These are phyloP conservation scores for Lichenostomus cassidix DNA, from an alignment of 2,113 vertebrate genomes.

Conservation along the genomic window DNA sequence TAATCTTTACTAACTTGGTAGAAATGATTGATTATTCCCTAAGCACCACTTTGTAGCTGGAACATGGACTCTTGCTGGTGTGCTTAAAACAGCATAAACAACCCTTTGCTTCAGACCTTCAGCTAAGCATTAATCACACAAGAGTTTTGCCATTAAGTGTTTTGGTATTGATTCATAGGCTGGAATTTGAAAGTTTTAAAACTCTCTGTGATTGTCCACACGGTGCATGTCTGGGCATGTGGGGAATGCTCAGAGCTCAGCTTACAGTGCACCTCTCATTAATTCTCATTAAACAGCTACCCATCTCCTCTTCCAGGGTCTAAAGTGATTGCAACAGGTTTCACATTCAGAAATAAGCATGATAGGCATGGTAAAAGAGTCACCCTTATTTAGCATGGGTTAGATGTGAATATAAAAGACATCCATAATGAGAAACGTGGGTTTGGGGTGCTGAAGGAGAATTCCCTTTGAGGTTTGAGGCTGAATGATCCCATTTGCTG, in stretches of 20 bases:
- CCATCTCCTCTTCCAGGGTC: neutral
- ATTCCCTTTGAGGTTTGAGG: neutral
- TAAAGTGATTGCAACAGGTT: neutral
- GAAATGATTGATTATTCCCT: slow-evolving; percentile 31
- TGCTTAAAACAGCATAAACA: slow-evolving; percentile 20
- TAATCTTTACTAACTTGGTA: slow-evolving; percentile 28
- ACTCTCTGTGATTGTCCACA: neutral
- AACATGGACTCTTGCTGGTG: neutral
- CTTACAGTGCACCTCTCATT: neutral
- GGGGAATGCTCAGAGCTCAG: neutral
- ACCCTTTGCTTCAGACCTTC: neutral
- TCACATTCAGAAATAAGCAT: neutral
- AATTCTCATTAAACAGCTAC: slow-evolving; percentile 8
- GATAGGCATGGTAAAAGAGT: neutral
- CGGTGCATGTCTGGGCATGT: neutral
- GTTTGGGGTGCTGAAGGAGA: neutral
- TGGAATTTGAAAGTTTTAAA: slow-evolving; percentile 16
- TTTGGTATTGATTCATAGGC: slow-evolving; percentile 8
- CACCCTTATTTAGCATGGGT: neutral
- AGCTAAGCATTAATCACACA: slow-evolving; percentile 43
- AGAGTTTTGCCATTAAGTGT: neutral
- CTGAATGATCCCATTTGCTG: neutral
- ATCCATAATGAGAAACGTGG: neutral
- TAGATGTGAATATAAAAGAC: neutral
- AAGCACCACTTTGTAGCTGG: neutral